These are phyloP conservation scores for Temnothorax curvispinosus DNA, from an alignment of 1,140 invertebrate genomes.

Conservation along the genomic window DNA sequence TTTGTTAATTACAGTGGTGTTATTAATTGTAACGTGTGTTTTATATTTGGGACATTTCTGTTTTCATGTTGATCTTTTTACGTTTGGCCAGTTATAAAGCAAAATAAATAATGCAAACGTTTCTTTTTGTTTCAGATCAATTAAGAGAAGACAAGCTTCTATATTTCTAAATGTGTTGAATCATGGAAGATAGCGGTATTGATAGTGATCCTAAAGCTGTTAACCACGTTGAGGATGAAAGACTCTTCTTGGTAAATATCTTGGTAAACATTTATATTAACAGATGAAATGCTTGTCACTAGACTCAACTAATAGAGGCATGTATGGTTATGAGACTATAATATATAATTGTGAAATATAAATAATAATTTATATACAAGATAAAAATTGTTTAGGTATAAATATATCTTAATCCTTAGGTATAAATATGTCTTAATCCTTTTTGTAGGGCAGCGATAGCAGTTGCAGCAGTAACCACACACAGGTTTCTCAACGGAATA, in stretches of 20 bases:
- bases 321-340: constrained; percentile 23
- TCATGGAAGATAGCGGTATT: constrained; percentile 89
- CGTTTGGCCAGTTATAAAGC: not conserved
- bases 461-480: constrained; percentile 83
- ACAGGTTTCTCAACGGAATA: constrained; percentile 78
- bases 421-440: constrained; percentile 48
- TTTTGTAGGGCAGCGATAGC: constrained; percentile 84
- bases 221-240: constrained; percentile 83
- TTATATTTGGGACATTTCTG: not conserved
- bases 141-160: constrained; percentile 26
- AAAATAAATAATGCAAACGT: not conserved
- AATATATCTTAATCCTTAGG: constrained; percentile 51
- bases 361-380: not conserved
- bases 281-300: not conserved
- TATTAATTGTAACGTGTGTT: not conserved
- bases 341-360: constrained; percentile 12
- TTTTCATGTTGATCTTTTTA: not conserved
- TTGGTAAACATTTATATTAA: not conserved
- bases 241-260: constrained; percentile 83
- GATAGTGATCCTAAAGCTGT: constrained; percentile 87
- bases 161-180: constrained; percentile 55
- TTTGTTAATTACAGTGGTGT: not conserved
- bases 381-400: not conserved
- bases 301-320: not conserved
- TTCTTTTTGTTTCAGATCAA: constrained; percentile 62